Percentiles rank a stretch among this genome's conserved stretches.
phyloP scores from a whole-genome alignment of 2,113 vertebrate genomes.

The Fregetta grallaria region DNA sequence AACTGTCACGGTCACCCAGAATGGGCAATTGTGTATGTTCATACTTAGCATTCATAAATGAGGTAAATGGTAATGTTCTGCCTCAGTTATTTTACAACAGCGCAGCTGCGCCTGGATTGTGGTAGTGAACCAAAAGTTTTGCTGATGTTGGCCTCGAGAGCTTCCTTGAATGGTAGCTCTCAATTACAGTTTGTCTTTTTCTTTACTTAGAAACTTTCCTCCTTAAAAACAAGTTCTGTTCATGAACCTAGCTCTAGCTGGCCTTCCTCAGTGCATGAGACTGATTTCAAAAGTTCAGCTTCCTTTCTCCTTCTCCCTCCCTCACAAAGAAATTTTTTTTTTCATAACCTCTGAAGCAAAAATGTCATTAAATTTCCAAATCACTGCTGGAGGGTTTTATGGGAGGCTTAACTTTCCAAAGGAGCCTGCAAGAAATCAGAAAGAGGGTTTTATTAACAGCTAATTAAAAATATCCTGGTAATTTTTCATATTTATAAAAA shows the following conservation, averaged over 20 bases:
- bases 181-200: neutral
- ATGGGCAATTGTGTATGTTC: neutral
- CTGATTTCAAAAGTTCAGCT: neutral
- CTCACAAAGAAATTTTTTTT: neutral
- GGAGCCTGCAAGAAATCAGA: neutral
- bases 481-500: neutral
- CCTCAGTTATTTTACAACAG: neutral
- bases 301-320: neutral
- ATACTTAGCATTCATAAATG: neutral
- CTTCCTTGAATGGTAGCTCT: neutral
- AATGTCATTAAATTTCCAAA: neutral
- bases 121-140: neutral
- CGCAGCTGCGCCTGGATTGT: neutral
- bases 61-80: neutral
- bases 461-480: neutral
- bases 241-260: neutral
- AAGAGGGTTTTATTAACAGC: neutral
- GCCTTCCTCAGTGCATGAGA: neutral
- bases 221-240: neutral
- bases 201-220: neutral
- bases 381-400: neutral
- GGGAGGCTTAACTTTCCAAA: constrained; percentile 10
- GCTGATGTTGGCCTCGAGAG: neutral
- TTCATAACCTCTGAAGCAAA: constrained; percentile 2
- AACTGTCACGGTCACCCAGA: neutral